Evolutionary conservation across 2,113 vertebrate species (phyloP), one percentile per base, ranked within the genome.

Genomic region (Halichoerus grypus): DNA sequence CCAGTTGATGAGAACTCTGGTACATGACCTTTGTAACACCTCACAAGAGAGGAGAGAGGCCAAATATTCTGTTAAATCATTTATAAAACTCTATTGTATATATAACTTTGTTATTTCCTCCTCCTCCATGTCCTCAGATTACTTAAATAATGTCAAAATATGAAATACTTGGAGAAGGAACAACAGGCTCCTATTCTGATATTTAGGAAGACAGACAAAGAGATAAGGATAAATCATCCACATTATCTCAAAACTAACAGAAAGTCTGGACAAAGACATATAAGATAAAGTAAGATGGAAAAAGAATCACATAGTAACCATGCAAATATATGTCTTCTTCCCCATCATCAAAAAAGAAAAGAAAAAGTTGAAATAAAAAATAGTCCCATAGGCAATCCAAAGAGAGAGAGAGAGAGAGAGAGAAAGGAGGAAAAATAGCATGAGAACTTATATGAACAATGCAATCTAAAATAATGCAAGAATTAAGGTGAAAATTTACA

Each of bases 131-230:
- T 72, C 31, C 8, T 93, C 33, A 42, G 1, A 28, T 57, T 88
- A 84, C 19, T 63, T 59, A 91, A 77, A 57, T 76, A 39, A 92
- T 90, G 33, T 76, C 7, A 84, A 94, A 67, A 86, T 81, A 71
- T 15, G 7, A 79, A 76, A n/a, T n/a, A 39, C 5, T 39, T 39
- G 77, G 26, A 91, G 1, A 39, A 72, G 3, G 16, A 89, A 49
- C 4, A 69, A 36, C 0, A 83, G 15, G 1, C 31, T 95, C 26
- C 19, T 49, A 39, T 53, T 95, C 18, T 97, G 74, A 67, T 46
- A 82, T 92, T 76, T 72, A 59, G 21, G 31, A 74, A 42, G 59
- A 36, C 5, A 61, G 11, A 81, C 42, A 94, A 82, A 88, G 5
- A 65, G 63, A 33, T 67, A 67, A 33, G 33, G 63, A 28, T 42